Evolutionary conservation across 2,888 invertebrate genomes (phyloP).

Genomic region (Pyrrhia umbra): DNA sequence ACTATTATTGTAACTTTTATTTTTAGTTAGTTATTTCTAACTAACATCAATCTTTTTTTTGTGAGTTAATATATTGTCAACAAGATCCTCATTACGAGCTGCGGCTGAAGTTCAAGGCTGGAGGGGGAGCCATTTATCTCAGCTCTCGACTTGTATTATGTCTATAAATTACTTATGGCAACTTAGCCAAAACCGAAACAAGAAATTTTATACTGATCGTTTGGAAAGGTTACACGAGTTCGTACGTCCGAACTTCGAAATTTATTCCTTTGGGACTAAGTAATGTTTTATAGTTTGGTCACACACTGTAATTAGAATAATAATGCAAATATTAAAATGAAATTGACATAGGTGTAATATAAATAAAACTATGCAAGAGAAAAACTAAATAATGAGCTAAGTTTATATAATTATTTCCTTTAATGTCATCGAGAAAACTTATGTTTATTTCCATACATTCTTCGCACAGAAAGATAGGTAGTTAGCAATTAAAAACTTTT

Average conservation of each 20-base stretch:
- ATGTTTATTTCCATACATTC: too few relatives aligned
- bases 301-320: not conserved
- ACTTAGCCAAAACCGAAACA: constrained; percentile 56
- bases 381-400: too few relatives aligned
- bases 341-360: not conserved
- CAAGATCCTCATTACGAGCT: constrained; percentile 66
- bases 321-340: too few relatives aligned
- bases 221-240: constrained; percentile 43
- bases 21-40: constrained; percentile 22
- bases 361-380: too few relatives aligned
- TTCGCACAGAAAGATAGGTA: too few relatives aligned
- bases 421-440: too few relatives aligned
- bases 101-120: constrained; percentile 74
- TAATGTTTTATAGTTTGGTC: constrained; percentile 13
- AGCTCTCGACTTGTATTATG: constrained; percentile 74
- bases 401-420: too few relatives aligned
- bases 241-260: constrained; percentile 28
- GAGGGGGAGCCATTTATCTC: constrained; percentile 76
- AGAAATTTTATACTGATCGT: constrained; percentile 51
- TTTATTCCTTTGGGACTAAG: constrained; percentile 21
- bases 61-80: constrained; percentile 64
- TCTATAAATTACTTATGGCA: constrained; percentile 78
- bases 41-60: constrained; percentile 52
- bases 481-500: too few relatives aligned
- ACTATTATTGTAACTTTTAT: constrained; percentile 23